Percentiles rank a stretch among this genome's conserved stretches.
These are phyloP conservation scores for Phenganax subtilis DNA, from an alignment of 92 coral and sea anemone species.

Conservation along the genomic window DNA sequence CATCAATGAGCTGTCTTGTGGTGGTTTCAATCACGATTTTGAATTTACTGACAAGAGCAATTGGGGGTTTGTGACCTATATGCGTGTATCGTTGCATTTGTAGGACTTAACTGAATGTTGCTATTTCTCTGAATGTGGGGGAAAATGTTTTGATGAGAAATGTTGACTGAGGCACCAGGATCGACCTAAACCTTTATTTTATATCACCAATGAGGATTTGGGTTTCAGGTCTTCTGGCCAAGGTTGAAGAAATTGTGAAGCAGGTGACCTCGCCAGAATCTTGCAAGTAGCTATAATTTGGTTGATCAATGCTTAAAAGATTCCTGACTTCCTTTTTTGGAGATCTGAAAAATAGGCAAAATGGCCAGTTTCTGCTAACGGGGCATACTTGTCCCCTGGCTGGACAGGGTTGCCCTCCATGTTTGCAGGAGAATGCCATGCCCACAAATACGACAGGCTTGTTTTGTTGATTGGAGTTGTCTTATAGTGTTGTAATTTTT, in stretches of 20 bases:
- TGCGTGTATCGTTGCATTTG: too few relatives aligned
- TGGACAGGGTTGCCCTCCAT: slow-evolving; percentile 20
- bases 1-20: slow-evolving; percentile 34
- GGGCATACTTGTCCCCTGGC: slow-evolving; percentile 24
- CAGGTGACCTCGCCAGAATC: neutral
- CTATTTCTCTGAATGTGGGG: too few relatives aligned
- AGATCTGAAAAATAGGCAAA: neutral
- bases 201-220: slow-evolving; percentile 1
- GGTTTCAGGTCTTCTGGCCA: slow-evolving; percentile 32
- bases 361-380: neutral
- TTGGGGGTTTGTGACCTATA: too few relatives aligned
- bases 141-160: neutral
- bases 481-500: neutral
- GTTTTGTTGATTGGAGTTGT: neutral
- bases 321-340: neutral
- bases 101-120: too few relatives aligned
- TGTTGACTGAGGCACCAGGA: slow-evolving; percentile 49
- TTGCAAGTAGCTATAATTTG: neutral
- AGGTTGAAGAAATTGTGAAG: neutral
- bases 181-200: slow-evolving; percentile 36
- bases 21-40: slow-evolving; percentile 10
- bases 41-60: slow-evolving; percentile 6
- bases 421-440: slow-evolving; percentile 8
- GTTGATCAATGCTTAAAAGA: neutral
- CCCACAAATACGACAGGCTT: neutral